Evolutionary conservation across 92 coral and sea anemone genomes (phyloP).

Genomic region (Heliopora coerulea): DNA sequence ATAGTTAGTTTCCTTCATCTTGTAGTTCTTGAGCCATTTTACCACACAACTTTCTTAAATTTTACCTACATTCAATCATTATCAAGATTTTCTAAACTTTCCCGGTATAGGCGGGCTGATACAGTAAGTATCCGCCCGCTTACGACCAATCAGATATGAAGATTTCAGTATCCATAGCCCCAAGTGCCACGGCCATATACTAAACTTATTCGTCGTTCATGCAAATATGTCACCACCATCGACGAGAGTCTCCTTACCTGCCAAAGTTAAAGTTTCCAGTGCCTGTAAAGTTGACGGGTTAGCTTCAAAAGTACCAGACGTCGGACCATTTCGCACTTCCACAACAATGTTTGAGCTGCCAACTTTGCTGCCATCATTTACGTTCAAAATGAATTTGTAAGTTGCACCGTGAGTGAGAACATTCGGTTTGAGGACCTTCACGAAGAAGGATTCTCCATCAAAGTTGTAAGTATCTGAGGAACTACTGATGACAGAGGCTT

Average conservation of each 20-base stretch:
- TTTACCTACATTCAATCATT: no score
- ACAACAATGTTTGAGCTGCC: slow-evolving; percentile 43
- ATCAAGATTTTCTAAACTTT: no score
- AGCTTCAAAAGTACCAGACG: slow-evolving; percentile 46
- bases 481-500: not conserved
- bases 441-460: slow-evolving; percentile 18
- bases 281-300: slow-evolving; percentile 13
- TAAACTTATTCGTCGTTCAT: no score
- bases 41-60: no score
- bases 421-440: slow-evolving; percentile 8
- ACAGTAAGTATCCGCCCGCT: no score
- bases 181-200: no score
- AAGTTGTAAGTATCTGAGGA: slow-evolving; percentile 5
- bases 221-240: no score
- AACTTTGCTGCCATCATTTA: slow-evolving; percentile 38
- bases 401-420: slow-evolving; percentile 41
- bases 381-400: slow-evolving; percentile 50
- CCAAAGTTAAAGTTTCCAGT: slow-evolving; percentile 31
- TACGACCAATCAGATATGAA: no score
- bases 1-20: no score
- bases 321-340: slow-evolving; percentile 50
- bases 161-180: no score
- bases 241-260: not conserved
- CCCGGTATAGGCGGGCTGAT: no score
- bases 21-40: no score